phyloP scores from a whole-genome alignment of 2,888 invertebrate species.

The Falcaria lacertinaria region DNA sequence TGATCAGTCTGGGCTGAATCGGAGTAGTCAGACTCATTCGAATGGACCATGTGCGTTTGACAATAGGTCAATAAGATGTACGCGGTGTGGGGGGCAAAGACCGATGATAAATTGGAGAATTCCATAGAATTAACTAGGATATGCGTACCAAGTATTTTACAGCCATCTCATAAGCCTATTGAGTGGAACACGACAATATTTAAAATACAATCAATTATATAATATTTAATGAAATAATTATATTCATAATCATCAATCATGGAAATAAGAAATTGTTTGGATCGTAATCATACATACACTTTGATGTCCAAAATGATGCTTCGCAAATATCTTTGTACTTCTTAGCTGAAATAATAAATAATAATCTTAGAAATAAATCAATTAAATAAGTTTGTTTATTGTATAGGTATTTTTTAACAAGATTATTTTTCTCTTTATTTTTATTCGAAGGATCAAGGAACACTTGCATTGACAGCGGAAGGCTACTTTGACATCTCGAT shows the following conservation, averaged over 20 bases:
- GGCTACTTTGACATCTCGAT: no score
- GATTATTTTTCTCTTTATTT: no score
- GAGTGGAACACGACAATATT: no score
- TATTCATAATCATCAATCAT: no score
- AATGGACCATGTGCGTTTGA: slow-evolving; percentile 64
- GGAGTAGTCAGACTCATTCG: slow-evolving; percentile 43
- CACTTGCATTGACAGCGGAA: no score
- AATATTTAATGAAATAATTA: no score
- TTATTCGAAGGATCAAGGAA: no score
- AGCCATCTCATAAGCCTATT: no score
- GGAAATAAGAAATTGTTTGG: slow-evolving; percentile 42
- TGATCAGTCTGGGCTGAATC: not conserved
- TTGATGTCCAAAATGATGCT: slow-evolving; percentile 46
- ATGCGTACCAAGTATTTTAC: not conserved
- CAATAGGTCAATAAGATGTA: slow-evolving; percentile 66
- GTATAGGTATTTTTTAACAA: no score
- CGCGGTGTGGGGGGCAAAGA: slow-evolving; percentile 45
- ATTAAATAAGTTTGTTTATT: no score
- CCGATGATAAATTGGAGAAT: slow-evolving; percentile 24
- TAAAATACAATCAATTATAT: no score
- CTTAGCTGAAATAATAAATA: slow-evolving; percentile 47
- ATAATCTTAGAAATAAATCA: no score
- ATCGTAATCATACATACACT: slow-evolving; percentile 44
- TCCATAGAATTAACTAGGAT: not conserved
- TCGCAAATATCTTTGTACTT: slow-evolving; percentile 45